Evolutionary conservation across 2,113 vertebrate species (phyloP), one percentile per base, ranked within the genome.

Genomic region (Laticauda laticaudata): DNA sequence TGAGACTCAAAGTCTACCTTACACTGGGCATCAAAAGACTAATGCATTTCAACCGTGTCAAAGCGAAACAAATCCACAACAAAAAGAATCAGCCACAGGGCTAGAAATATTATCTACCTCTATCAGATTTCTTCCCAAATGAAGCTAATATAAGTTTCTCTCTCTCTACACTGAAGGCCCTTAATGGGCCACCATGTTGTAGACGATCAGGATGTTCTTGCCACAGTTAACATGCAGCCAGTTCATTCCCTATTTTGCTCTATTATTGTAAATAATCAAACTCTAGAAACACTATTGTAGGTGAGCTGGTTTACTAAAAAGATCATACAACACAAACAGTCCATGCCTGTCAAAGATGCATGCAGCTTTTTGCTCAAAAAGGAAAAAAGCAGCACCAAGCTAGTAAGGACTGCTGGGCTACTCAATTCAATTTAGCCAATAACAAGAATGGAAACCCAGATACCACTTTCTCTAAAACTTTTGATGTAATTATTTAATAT

Each of bases 341-440:
- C 97, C 96, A 96, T 97, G 97, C 97, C 97, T 95, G 97, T 91
- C 96, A 97, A 92, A 96, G 97, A 96, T 86, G 96, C 96, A 97
- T 96, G 97, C 94, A 98, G 96, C 97, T 94, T 96, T 92, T 87
- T 94, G 95, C 95, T 94, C 5, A 90, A 86, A 90, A 93, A 90
- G 45, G 54, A 93, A 90, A 90, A 93, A 96, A 95, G 96, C 97
- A 95, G 96, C 95, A 95, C 96, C 96, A 94, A 96, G 92, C 93
- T 87, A 96, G 96, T 93, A 93, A 90, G 89, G 94, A 95, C 57
- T 53, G 90, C 96, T 96, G 56, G 93, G 94, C 94, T 91, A 90
- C 87, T 88, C 94, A 21, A 87, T 94, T 95, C 93, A 95, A 92
- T 89, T 56, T 89, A 92, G 96, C 95, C 95, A 87, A 87, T 39